Evolutionary conservation across 2,113 vertebrate genomes (phyloP).

Genomic region (Zosterops japonicus): DNA sequence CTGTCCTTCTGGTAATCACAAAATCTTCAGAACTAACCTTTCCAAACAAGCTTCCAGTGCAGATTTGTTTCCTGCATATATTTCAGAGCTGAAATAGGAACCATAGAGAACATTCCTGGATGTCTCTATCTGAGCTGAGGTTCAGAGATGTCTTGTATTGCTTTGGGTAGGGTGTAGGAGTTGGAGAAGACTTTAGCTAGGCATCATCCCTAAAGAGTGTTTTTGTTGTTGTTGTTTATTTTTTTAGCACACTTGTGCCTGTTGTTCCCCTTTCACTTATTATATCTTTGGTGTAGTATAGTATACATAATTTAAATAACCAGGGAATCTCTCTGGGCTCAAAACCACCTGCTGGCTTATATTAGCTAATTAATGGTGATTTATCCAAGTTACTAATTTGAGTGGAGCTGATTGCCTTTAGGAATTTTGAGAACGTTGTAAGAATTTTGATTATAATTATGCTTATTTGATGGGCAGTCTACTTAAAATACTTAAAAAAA

Average conservation of each 20-base stretch:
- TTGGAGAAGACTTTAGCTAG: conserved; percentile 74
- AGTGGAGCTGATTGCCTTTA: conserved; percentile 87
- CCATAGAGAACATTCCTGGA: background rate
- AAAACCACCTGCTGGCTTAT: conserved; percentile 95
- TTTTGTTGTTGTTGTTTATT: background rate
- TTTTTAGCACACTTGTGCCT: conserved; percentile 68
- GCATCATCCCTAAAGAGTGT: conserved; percentile 67
- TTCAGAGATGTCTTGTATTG: conserved; percentile 82
- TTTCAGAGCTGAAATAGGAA: conserved; percentile 74
- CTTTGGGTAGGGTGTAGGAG: conserved; percentile 76
- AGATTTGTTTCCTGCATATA: conserved; percentile 62
- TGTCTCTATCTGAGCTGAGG: conserved; percentile 71
- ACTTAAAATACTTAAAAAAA: conserved; percentile 75
- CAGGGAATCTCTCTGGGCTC: conserved; percentile 89
- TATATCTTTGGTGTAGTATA: conserved; percentile 80
- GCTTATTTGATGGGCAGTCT: conserved; percentile 87
- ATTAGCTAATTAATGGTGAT: conserved; percentile 99
- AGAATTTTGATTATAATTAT: conserved; percentile 92
- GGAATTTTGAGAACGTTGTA: conserved; percentile 82
- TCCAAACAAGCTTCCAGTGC: conserved; percentile 51
- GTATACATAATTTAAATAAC: conserved; percentile 96
- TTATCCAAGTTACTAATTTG: conserved; percentile 95
- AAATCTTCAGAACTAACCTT: conserved; percentile 69
- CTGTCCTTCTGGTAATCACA: conserved; percentile 32
- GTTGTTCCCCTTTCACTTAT: conserved; percentile 80